Percentiles rank a stretch among this genome's conserved stretches.
Conservation (phyloP, 1,140 invertebrate species). For the Acyrthosiphon pisum region DNA sequence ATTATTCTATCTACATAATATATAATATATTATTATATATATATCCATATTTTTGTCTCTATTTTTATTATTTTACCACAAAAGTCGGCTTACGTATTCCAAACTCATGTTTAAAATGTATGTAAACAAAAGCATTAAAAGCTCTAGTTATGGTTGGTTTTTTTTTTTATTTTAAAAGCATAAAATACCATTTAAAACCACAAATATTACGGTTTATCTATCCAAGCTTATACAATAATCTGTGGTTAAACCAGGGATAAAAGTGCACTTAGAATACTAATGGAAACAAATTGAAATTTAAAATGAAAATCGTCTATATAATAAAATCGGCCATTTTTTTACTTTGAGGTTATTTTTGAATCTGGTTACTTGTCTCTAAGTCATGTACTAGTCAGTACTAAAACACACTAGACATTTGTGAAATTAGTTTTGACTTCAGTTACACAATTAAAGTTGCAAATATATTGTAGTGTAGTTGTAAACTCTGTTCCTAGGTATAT, state of each 20-base stretch:
- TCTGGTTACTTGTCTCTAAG: not conserved
- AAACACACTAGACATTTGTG: not conserved
- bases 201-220: conserved; percentile 25
- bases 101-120: not conserved
- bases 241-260: not conserved
- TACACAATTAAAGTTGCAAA: not conserved
- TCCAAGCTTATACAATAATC: not conserved
- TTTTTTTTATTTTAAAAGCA: not conserved
- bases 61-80: conserved; percentile 29
- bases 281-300: conserved; percentile 5
- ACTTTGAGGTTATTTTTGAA: not conserved
- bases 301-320: not conserved
- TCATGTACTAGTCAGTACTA: not conserved
- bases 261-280: not conserved
- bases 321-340: not conserved
- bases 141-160: not conserved
- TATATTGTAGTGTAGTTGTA: not conserved
- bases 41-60: not conserved
- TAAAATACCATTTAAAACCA: conserved; percentile 26
- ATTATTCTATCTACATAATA: too few species aligned
- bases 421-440: conserved; percentile 3
- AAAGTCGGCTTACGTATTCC: conserved; percentile 6
- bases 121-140: conserved; percentile 41
- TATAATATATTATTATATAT: not conserved
- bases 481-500: not conserved